These are phyloP conservation scores for Eupithecia centaureata DNA, from an alignment of 2,888 invertebrate species.

Conservation along the genomic window DNA sequence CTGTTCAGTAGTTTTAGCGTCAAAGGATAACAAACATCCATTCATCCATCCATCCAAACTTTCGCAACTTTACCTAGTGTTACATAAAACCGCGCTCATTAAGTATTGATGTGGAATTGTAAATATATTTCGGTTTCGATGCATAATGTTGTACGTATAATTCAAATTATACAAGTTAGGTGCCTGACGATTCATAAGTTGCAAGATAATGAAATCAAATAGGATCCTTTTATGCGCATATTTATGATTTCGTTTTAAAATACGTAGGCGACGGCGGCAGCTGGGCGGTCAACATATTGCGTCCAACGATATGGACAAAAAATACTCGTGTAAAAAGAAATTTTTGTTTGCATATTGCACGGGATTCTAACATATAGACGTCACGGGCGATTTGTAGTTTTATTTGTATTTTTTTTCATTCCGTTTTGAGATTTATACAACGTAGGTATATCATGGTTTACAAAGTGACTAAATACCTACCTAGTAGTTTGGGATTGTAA, in stretches of 20 bases:
- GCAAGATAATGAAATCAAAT: slow-evolving; percentile 69
- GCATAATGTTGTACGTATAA: slow-evolving; percentile 29
- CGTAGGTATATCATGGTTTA: too few relatives aligned
- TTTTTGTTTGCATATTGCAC: slow-evolving; percentile 12
- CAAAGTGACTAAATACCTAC: too few relatives aligned
- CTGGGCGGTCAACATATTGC: slow-evolving; percentile 55
- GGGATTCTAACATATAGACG: slow-evolving; percentile 3
- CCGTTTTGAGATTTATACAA: too few relatives aligned
- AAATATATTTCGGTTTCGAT: neutral
- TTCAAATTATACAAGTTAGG: slow-evolving; percentile 53
- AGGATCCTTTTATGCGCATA: slow-evolving; percentile 80
- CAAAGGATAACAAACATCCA: too few relatives aligned
- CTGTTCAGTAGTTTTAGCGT: too few relatives aligned
- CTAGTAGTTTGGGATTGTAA: too few relatives aligned
- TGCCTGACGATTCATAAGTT: slow-evolving; percentile 52
- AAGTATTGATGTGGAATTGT: neutral
- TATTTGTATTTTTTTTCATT: neutral
- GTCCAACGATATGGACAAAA: slow-evolving; percentile 55
- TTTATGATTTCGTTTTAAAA: slow-evolving; percentile 64
- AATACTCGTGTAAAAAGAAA: slow-evolving; percentile 40
- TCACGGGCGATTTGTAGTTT: neutral
- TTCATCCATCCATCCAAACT: too few relatives aligned
- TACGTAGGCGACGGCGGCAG: slow-evolving; percentile 37
- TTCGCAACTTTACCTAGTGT: too few relatives aligned
- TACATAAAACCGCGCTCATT: neutral